Base-by-base conservation (phyloP, 35 echinoderm and acorn worm species). In the Apostichopus parvimensis region DNA sequence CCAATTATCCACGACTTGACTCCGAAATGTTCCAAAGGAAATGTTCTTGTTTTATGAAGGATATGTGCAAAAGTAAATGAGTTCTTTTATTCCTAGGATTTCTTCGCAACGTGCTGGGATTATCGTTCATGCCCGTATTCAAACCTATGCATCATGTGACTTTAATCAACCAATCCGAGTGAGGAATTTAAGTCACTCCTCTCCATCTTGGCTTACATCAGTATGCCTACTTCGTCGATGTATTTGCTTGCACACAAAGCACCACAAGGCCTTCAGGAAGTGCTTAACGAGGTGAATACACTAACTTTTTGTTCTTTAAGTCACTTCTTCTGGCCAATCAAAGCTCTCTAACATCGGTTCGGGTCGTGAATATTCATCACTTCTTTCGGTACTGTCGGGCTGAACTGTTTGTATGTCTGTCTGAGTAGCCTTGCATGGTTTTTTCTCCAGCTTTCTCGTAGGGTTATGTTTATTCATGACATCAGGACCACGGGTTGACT, bases 241-340 rank as follows among this genome's bases (percentile, higher is more conserved):
- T 20, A n/a, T 75, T 18, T 75, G 13, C 71, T 45, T 45, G n/a
- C 6, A 75, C 22, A 18, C n/a, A 18, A 24, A 75, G 71, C 15
- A 75, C 17, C 71, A 2, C 58, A 61, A 61, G 12, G 8, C 58
- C 7, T 61, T 61, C 7, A 61, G 5, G 58, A 61, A 9, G 7
- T n/a, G 17, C 17, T 20, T 17, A 68, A 9, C 18, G 64, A 4
- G 9, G 3, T 61, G 7, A 61, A 61, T 12, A 61, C 8, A 61
- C 58, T 61, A 61, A 61, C 58, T 9, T 61, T 61, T 12, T 4
- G 34, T n/a, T 75, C n/a, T 22, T 84, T 59, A 84, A 8, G 81
- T 84, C 5, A 84, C 81, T 21, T 62, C 81, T 54, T 84, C 81
- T 54, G 58, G 18, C 53, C 13, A 58, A 84, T 84, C 15, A 84